Conservation (phyloP, 92 coral and sea anemone species). For the Paramuricea clavata region DNA sequence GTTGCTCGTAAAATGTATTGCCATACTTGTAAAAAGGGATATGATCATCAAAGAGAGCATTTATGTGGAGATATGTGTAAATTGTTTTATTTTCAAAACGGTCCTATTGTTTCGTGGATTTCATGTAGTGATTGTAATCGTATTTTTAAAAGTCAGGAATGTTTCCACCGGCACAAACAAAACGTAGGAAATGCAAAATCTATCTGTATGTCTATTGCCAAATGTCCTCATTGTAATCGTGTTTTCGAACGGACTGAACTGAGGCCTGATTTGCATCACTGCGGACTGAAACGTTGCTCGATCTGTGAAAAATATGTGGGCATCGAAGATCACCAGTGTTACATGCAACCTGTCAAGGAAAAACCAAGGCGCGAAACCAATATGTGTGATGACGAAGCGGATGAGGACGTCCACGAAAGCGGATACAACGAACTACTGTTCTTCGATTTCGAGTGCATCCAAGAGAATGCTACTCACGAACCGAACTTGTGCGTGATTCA, state of each 20-base stretch:
- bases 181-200: not conserved
- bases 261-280: too few species aligned
- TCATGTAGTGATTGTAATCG: not conserved
- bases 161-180: not conserved
- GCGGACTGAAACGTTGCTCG: not conserved
- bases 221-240: not conserved
- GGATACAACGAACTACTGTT: not conserved
- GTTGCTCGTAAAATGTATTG: not conserved
- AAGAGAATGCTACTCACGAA: not conserved
- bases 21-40: not conserved
- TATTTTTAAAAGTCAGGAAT: not conserved
- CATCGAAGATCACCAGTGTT: not conserved
- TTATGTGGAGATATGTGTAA: not conserved
- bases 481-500: too few species aligned
- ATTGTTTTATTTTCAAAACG: not conserved
- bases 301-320: not conserved
- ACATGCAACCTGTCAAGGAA: not conserved
- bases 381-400: not conserved
- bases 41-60: not conserved
- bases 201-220: not conserved
- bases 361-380: not conserved
- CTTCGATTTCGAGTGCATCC: too few species aligned
- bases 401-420: not conserved
- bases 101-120: not conserved
- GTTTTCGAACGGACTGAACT: not conserved